phyloP scores from a whole-genome alignment of 2,797 vertebrate species.

The Hephaestus fuliginosus region DNA sequence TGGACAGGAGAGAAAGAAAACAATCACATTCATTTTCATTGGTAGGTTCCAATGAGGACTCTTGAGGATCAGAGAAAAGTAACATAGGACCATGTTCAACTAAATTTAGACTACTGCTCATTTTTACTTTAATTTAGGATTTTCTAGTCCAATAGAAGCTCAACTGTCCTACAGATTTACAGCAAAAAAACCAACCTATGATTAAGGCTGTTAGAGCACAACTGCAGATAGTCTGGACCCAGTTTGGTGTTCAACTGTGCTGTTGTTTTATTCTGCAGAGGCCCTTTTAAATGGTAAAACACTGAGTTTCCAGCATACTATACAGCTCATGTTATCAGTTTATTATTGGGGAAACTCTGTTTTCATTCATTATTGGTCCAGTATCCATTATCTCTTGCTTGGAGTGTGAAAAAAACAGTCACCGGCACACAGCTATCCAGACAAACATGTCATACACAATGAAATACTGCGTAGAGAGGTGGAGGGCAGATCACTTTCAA shows the following conservation, averaged over 20 bases:
- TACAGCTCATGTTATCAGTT: not conserved
- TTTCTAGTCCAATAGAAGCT: not conserved
- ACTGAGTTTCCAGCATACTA: not conserved
- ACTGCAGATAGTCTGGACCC: not conserved
- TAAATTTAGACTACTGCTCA: not conserved
- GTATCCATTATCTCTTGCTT: not conserved
- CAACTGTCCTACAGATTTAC: not conserved
- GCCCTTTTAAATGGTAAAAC: not conserved
- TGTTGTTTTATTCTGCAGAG: not conserved
- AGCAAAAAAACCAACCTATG: not conserved
- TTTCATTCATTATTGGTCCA: not conserved
- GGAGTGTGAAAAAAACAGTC: slow-evolving; percentile 8
- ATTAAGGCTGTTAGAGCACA: not conserved
- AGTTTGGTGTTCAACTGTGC: not conserved
- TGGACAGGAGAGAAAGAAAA: not conserved
- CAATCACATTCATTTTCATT: not conserved
- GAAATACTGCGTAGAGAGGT: slow-evolving; percentile 5
- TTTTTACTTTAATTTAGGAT: not conserved
- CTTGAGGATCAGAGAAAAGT: not conserved
- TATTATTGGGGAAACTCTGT: not conserved
- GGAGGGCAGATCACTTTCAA: slow-evolving; percentile 1
- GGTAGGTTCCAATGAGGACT: not conserved
- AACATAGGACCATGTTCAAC: not conserved
- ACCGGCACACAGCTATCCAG: slow-evolving; percentile 10
- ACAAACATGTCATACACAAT: slow-evolving; percentile 18